A percentile compares a stretch with the other conserved stretches of the same genome.
Conservation (phyloP, 2,888 invertebrate genomes). For the Sarcophaga carnaria region DNA sequence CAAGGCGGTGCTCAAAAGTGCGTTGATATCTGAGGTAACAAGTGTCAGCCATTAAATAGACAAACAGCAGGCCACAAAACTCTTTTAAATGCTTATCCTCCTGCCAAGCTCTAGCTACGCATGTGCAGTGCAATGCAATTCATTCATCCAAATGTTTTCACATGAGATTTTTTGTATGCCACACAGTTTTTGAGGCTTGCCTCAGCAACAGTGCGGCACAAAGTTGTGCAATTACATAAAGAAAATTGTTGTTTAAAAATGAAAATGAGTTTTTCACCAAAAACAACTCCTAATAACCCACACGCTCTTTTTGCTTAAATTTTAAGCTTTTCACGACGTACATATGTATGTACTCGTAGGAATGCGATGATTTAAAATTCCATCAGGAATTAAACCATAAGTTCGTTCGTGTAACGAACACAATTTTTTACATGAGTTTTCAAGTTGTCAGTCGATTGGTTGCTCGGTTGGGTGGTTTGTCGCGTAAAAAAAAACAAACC, state of each 20-base stretch:
- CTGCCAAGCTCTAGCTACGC: neutral
- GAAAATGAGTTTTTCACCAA: neutral
- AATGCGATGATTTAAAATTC: conserved; percentile 41
- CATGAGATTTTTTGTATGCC: neutral
- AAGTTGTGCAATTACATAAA: conserved; percentile 49
- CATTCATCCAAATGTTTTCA: neutral
- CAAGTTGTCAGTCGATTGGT: conserved; percentile 31
- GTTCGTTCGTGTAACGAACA: conserved; percentile 51
- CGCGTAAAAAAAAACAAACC: neutral
- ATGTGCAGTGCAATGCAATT: neutral
- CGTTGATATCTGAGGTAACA: conserved; percentile 63
- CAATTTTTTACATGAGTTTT: conserved; percentile 54
- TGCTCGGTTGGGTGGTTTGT: neutral
- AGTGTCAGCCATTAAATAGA: conserved; percentile 48
- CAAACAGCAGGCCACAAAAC: conserved; percentile 10
- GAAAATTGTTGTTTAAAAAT: conserved; percentile 12
- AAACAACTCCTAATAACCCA: conserved; percentile 46
- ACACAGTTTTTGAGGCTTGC: neutral
- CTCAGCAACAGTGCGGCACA: no score
- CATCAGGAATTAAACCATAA: conserved; percentile 44
- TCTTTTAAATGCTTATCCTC: conserved; percentile 35
- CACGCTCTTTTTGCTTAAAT: conserved; percentile 33
- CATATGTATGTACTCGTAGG: neutral
- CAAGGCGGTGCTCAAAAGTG: conserved; percentile 48
- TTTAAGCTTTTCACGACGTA: neutral